Base-by-base conservation (phyloP, 2,888 invertebrate species). In the Atherix ibis region DNA sequence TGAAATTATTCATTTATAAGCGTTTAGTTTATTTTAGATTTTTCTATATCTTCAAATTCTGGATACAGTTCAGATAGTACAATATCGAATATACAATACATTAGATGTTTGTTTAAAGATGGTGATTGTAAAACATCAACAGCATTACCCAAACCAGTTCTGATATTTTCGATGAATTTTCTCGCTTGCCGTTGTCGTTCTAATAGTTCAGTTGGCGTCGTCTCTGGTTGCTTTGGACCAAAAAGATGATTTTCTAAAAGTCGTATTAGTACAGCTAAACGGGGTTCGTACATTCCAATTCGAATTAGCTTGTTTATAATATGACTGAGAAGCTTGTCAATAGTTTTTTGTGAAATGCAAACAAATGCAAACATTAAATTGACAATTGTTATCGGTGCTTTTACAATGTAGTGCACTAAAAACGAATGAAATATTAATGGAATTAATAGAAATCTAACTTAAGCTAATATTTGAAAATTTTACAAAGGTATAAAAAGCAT, bases 51-150 rank as follows among this genome's bases (percentile, higher is more conserved):
- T 53, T 48, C 55, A 34, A 72, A 46, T 55, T 83, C 82, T 1
- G 85, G 84, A 61, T 82, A 87, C 40, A 85, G 59, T 59, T 84
- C 82, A 32, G 69, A 59, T 18, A 84, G 49, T 35, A 84, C 64
- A 34, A 78, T 66, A 55, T 91, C 91, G 44, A 89, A 56, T 34
- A 88, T 62, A 46, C 76, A 73, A 58, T 88, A 87, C 40, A 75
- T 73, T 44, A 88, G 60, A 73, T 72, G 71, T 55, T 76, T 76
- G 44, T 76, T 76, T 3, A 69, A 59, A 5, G 67, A 61, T 10
- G 73, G 72, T 40, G 64, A 58, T 55, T 74, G 67, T 27, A 66
- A 47, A 30, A 63, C 55, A 36, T 61, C 55, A 33, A 64, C 66
- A 35, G 71, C 41, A n/a, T 62, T 44, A 16, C 62, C 60, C 39